These are phyloP conservation scores for Yoshiicerus persimilis DNA, from an alignment of 1,140 invertebrate genomes.

Conservation along the genomic window DNA sequence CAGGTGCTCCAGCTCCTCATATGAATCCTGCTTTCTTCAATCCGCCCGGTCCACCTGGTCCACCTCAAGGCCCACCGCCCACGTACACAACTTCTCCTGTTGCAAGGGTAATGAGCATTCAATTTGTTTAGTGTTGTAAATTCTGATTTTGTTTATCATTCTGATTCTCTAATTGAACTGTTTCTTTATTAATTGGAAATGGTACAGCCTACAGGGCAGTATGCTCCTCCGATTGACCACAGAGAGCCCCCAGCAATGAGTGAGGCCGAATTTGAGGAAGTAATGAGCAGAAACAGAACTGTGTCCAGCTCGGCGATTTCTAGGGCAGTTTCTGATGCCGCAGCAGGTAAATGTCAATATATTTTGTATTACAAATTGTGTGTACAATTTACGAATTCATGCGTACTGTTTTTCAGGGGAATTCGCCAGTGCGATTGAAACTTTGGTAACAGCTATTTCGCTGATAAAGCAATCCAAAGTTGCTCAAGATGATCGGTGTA, in stretches of 20 bases:
- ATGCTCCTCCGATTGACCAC: conserved; percentile 58
- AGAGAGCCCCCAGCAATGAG: conserved; percentile 68
- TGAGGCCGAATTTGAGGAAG: conserved; percentile 97
- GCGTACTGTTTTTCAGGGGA: conserved; percentile 66
- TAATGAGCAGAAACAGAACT: conserved; percentile 94
- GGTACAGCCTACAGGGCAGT: conserved; percentile 55
- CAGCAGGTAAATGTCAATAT: conserved; percentile 52
- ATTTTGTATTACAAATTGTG: background rate
- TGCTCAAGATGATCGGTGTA: conserved; percentile 95
- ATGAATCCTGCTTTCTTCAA: conserved; percentile 96
- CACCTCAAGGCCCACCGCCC: conserved; percentile 64
- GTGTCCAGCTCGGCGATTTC: conserved; percentile 96
- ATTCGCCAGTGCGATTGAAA: conserved; percentile 96
- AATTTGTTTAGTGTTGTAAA: too few relatives aligned
- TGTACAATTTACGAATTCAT: background rate
- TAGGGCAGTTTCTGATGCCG: conserved; percentile 94
- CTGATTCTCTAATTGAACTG: background rate
- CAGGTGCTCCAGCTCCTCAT: conserved; percentile 77
- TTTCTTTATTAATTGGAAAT: background rate
- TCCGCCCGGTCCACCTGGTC: conserved; percentile 61
- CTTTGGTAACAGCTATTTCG: conserved; percentile 96
- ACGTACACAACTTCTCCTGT: conserved; percentile 24
- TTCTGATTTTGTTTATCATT: background rate
- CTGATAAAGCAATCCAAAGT: conserved; percentile 98
- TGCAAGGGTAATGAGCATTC: background rate